Evolutionary conservation across 2,113 vertebrate genomes (phyloP).

Genomic region (Plotosus lineatus): DNA sequence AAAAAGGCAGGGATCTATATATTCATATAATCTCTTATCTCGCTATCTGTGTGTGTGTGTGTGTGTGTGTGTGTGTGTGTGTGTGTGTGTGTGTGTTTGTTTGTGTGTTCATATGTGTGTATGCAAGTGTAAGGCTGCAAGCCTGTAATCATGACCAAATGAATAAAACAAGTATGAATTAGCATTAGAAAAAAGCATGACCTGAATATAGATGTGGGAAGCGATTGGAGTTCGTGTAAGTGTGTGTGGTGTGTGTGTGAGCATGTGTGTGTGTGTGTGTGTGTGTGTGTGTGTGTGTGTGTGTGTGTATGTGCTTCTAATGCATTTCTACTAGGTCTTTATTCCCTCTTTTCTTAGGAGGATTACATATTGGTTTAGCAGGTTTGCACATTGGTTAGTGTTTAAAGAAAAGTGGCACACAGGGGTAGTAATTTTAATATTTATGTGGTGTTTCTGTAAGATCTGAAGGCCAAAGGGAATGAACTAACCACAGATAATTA

Average conservation of each 20-base stretch:
- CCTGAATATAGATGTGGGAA: conserved; percentile 8
- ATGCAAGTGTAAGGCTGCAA: background rate
- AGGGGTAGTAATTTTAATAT: background rate
- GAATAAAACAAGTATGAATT: conserved; percentile 20
- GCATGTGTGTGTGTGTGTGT: conserved; percentile 10
- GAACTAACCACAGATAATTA: background rate
- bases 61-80: conserved; percentile 8
- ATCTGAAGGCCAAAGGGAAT: background rate
- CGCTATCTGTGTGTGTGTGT: conserved; percentile 41
- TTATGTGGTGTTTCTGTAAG: background rate
- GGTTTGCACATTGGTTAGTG: background rate
- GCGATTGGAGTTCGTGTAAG: background rate
- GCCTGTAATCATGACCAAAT: background rate
- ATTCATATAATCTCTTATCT: background rate
- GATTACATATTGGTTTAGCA: background rate
- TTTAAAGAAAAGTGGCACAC: background rate
- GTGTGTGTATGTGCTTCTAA: background rate
- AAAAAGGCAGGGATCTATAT: background rate
- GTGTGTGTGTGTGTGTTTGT: conserved; percentile 30
- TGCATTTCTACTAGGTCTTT: background rate
- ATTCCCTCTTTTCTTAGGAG: background rate
- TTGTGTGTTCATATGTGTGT: conserved; percentile 7
- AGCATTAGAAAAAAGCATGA: background rate
- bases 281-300: conserved; percentile 13
- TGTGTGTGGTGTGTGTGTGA: conserved; percentile 20